Evolutionary conservation across 1,140 invertebrate genomes (phyloP), one percentile per base, ranked within the genome.

Genomic region (Odontomachus brunneus): DNA sequence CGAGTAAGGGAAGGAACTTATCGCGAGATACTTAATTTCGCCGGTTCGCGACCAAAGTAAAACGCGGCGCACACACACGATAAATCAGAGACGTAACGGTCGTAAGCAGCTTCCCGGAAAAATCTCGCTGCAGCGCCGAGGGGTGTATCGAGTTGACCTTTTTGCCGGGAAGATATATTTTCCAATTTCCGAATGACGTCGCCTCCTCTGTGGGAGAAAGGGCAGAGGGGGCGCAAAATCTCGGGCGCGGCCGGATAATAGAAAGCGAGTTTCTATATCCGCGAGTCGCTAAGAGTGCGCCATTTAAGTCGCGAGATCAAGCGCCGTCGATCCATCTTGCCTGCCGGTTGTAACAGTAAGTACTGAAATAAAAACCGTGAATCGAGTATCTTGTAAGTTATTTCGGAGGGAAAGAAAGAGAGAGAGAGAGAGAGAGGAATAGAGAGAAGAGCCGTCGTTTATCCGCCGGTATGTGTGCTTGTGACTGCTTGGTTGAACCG

Each of bases 151-250:
- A 48, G 76, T 38, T 67, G 72, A 72, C 62, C 59, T 87, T 88
- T 85, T 87, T 84, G 48, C 62, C 38, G 33, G 67, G 49, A 82
- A 86, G 86, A 90, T 90, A 83, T 88, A 90, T 88, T 86, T 88
- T 88, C 86, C 89, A 90, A 90, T 90, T 90, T 90, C 86, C 89
- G 89, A 90, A 84, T 82, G 83, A 88, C 85, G 63, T 87, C 81
- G 63, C 33, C 65, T 33, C 44, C 55, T 44, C 38, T 7, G 38
- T 44, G 38, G 38, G 38, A 11, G 9, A n/a, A 4, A 11, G 38
- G 38, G 9, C 29, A 7, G 38, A 11, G 9, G 4, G 24, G 14
- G 14, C 63, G 53, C 63, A 71, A 88, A 85, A 89, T 87, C 85
- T 84, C 73, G 60, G 38, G 33, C 80, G 24, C 60, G 71, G 81